phyloP scores from a whole-genome alignment of 2,113 vertebrate genomes.

The Seriola quinqueradiata region DNA sequence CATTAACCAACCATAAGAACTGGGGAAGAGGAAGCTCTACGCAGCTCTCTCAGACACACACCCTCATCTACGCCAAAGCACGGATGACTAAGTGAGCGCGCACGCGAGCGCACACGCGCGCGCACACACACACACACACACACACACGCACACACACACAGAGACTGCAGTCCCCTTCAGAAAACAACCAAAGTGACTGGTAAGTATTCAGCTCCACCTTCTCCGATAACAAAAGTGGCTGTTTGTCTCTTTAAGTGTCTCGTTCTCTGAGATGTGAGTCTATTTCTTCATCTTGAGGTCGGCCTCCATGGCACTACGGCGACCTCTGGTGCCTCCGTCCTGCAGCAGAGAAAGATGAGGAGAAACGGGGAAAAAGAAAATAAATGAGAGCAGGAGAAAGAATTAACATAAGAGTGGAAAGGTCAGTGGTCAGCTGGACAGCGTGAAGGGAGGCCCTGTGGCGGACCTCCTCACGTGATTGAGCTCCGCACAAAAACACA shows the following conservation, averaged over 20 bases:
- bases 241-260: constrained; percentile 9
- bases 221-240: constrained; percentile 12
- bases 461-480: constrained; percentile 26
- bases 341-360: constrained; percentile 54
- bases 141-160: not conserved
- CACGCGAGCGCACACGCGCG: constrained; percentile 3
- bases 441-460: constrained; percentile 36
- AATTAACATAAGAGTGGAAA: constrained; percentile 7
- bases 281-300: constrained; percentile 99
- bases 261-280: not conserved
- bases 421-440: constrained; percentile 38
- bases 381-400: not conserved
- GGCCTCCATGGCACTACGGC: constrained; percentile 98
- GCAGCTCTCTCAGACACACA: constrained; percentile 19
- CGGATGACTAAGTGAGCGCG: not conserved
- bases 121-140: fast-evolving
- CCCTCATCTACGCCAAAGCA: not conserved
- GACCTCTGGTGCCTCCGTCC: constrained; percentile 97
- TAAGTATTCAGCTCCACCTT: constrained; percentile 23
- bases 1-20: constrained; percentile 30
- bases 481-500: constrained; percentile 58
- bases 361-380: not conserved
- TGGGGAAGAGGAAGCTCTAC: constrained; percentile 8
- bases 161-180: constrained; percentile 29
- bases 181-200: constrained; percentile 43